Evolutionary conservation across 2,113 vertebrate genomes (phyloP), one percentile per base, ranked within the genome.

Genomic region (Sorex fumeus): DNA sequence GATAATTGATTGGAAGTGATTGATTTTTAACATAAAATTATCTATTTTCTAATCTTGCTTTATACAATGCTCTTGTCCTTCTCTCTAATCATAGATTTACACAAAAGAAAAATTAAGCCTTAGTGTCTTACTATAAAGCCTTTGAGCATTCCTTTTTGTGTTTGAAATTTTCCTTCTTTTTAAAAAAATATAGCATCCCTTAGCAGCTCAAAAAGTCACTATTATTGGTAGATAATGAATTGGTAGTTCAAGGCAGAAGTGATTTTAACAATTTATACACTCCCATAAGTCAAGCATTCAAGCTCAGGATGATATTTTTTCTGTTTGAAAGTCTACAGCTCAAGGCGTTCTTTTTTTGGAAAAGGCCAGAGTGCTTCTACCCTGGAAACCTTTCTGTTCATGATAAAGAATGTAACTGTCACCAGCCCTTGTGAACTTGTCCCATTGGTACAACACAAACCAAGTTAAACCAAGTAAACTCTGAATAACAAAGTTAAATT

Each of bases 401-500:
- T 60, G 30, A 69, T 67, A 72, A 94, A 85, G 47, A 93, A 85
- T 34, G n/a, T 92, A 96, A 75, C 43, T 74, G 10, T 72, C 18
- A 34, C 47, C 3, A 30, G 34, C 45, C 45, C 18, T 13, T 77
- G 2, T 77, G 62, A 62, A 79, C n/a, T 16, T 40, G 18, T 45
- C 57, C 15, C 19, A 64, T 0, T 8, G 60, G 57, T 50, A 4
- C 64, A 19, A 23, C 34, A 62, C 34, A 83, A 91, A 45, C 2
- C 3, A 72, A 86, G 30, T 45, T 83, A 30, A 23, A 91, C 71
- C 18, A 69, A 2, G 12, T 50, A 30, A 66, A 40, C 8, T 75
- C 21, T 9, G 81, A 34, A 40, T 88, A 69, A 25, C 25, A 67
- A 53, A 90, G 36, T 60, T 18, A 60, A 40, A 79, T 43, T 9